Percentiles rank a stretch among this genome's conserved stretches.
Evolutionary conservation across 2,113 vertebrate genomes (phyloP).

Genomic region (Dermatemys mawii): DNA sequence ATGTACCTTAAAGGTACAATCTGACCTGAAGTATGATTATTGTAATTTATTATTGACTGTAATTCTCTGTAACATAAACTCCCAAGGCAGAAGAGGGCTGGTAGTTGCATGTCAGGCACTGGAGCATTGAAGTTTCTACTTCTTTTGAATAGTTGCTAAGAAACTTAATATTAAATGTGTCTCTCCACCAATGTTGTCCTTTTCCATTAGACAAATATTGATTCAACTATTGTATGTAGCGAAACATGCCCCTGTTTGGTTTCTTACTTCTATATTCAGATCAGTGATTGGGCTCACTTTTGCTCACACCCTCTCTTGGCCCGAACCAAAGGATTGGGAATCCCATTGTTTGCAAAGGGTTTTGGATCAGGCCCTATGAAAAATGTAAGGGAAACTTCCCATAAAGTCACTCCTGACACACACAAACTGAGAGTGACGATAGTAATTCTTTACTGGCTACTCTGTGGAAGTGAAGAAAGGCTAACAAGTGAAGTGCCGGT

Average conservation of each 20-base stretch:
- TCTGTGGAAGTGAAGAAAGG: neutral
- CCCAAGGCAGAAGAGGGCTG: neutral
- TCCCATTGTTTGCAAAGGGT: neutral
- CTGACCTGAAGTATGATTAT: neutral
- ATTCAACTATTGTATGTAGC: neutral
- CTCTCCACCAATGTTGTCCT: neutral
- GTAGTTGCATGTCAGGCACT: neutral
- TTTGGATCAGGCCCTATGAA: neutral
- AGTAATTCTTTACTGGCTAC: neutral
- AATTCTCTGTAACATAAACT: neutral
- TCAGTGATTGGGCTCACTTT: neutral
- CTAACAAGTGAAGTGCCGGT: neutral
- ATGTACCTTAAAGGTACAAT: neutral
- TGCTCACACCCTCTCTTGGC: neutral
- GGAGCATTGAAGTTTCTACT: neutral
- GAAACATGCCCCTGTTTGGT: neutral
- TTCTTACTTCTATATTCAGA: neutral
- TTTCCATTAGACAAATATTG: neutral
- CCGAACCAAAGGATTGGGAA: slow-evolving; percentile 25
- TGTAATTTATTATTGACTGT: neutral
- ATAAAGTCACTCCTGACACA: neutral
- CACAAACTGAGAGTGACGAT: neutral
- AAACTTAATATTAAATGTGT: rapidly evolving
- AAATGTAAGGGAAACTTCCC: neutral
- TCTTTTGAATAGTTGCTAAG: neutral